Evolutionary conservation across 1,140 invertebrate genomes (phyloP), one percentile per base, ranked within the genome.

Genomic region (Calephelis nemesis): DNA sequence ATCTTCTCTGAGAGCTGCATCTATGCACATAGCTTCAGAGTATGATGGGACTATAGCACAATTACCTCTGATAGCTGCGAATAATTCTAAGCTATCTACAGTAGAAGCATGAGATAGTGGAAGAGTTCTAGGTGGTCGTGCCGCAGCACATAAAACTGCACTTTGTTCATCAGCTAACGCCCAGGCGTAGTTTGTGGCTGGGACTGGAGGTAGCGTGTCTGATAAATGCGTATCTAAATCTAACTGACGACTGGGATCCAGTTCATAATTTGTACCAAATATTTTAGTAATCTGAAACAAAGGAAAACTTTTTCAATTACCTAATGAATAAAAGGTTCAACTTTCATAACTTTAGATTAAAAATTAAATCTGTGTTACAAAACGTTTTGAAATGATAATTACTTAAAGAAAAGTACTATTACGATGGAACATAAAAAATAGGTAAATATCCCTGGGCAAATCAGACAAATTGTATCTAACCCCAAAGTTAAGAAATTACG

Each of bases 121-220:
- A 95, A 92, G 54, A 93, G 96, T 83, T 94, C 96, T 72, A 92
- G 96, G 90, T 95, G 97, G 87, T 93, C 96, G 87, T 91, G 94
- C 62, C 93, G 95, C 63, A 87, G 93, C 71, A 94, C 94, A 78
- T 90, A 92, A 75, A 6, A 92, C 78, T 1, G 91, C 91, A 63
- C 86, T 95, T 72, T 95, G 91, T 72, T 97, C 95, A 73, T 92
- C 90, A 12, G 87, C 84, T 8, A 92, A 76, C 19, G 85, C 84
- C 85, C 87, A 87, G 3, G 82, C 82, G 63, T 87, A 88, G 64
- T 87, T 90, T 3, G 81, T 83, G 4, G 85, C 75, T 13, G 85
- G 88, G 13, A 86, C 84, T 39, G 85, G 87, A 5, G 86, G 88
- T 48, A 88, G 68, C 5, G 76, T 93, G 87, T 83, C 94, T 72